phyloP scores from a whole-genome alignment of 2,888 invertebrate genomes.

The Idaea dimidiata region DNA sequence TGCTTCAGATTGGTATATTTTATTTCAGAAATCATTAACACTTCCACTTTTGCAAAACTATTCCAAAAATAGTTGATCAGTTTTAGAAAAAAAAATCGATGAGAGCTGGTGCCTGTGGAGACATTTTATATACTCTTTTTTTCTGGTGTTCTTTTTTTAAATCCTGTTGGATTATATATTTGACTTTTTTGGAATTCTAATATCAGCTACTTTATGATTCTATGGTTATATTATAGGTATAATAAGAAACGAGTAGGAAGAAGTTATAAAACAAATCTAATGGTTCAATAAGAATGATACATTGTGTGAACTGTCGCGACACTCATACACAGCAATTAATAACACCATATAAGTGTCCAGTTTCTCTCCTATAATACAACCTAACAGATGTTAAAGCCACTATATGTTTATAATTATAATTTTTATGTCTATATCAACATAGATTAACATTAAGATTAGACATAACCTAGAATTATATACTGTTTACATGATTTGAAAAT shows the following conservation, averaged over 20 bases:
- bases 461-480: conserved; percentile 22
- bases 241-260: background rate
- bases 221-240: background rate
- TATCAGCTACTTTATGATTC: too few relatives aligned
- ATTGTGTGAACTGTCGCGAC: conserved; percentile 33
- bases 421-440: conserved; percentile 42
- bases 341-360: conserved; percentile 25
- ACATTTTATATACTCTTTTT: too few relatives aligned
- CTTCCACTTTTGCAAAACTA: too few relatives aligned
- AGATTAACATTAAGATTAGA: conserved; percentile 30
- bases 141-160: too few relatives aligned
- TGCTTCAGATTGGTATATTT: too few relatives aligned
- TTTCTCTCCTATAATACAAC: conserved; percentile 1
- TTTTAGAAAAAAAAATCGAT: too few relatives aligned
- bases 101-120: too few relatives aligned
- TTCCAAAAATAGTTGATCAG: too few relatives aligned
- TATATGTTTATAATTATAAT: conserved; percentile 36
- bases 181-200: too few relatives aligned
- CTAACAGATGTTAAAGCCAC: conserved; percentile 16
- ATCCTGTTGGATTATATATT: too few relatives aligned
- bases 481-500: background rate
- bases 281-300: conserved; percentile 33
- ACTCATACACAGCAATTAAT: conserved; percentile 27
- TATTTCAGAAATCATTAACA: too few relatives aligned
- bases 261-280: background rate